These are phyloP conservation scores for Xanthorhoe designata DNA, from an alignment of 2,888 invertebrate genomes.

Conservation along the genomic window DNA sequence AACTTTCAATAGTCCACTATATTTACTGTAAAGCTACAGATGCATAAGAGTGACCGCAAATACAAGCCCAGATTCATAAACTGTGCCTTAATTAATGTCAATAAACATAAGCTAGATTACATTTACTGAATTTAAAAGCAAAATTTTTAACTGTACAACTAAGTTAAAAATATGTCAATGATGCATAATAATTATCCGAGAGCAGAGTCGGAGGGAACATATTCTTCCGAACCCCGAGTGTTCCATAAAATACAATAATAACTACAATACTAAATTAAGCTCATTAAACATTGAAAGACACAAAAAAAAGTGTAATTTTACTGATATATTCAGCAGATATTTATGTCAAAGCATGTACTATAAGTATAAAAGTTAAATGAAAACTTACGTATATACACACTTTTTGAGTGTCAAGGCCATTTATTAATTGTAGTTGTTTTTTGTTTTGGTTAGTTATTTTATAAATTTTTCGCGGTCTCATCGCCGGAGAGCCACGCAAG, in stretches of 20 bases:
- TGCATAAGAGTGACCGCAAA: background rate
- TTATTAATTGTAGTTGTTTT: conserved; percentile 33
- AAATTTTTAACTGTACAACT: too few species aligned
- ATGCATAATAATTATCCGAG: too few species aligned
- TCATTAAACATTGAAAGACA: too few species aligned
- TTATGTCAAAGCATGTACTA: too few species aligned
- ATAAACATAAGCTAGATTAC: too few species aligned
- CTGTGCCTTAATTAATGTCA: background rate
- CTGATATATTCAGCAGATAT: too few species aligned
- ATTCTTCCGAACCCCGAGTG: too few species aligned
- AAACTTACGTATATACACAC: background rate
- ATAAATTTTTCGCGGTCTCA: conserved; percentile 69
- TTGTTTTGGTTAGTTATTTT: conserved; percentile 55
- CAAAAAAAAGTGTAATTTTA: too few species aligned
- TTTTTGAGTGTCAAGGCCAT: conserved; percentile 10
- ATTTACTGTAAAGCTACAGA: background rate
- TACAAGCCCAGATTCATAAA: background rate
- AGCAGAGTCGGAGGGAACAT: background rate
- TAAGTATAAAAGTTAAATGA: background rate
- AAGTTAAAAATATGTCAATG: too few species aligned
- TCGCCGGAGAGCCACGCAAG: conserved; percentile 68
- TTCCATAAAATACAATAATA: too few species aligned
- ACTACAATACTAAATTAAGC: too few species aligned
- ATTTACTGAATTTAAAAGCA: too few species aligned
- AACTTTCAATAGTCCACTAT: background rate